Base-by-base conservation (phyloP, 92 coral and sea anemone genomes). In the Heliopora coerulea region DNA sequence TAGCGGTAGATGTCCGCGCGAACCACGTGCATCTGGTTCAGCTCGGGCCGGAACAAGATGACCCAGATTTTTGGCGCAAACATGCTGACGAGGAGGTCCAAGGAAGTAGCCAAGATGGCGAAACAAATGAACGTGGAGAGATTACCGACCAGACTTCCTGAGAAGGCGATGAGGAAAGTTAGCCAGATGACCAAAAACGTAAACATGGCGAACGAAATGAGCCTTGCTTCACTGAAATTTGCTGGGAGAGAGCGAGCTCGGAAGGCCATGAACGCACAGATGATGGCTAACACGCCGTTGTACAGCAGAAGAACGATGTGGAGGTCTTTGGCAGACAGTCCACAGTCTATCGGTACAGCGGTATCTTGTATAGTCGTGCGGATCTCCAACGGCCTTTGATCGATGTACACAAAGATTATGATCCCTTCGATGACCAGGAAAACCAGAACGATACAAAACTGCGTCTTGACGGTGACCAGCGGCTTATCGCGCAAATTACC, bases 151-250 rank as follows among this genome's bases (percentile, higher is more conserved):
- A 76, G 83, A 2, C 96, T 86, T 58, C 86, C 91, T 48, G 84
- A 84, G 81, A 82, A 95, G 9, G 83, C 76, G 62, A 89, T 90
- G 4, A 95, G 83, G 23, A 83, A 82, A n/a, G 86, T 80, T 1
- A 86, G 64, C 87, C 96, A 80, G 14, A 95, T 95, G 8, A 95
- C 91, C n/a, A 95, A 95, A 29, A 83, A 89, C 0, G 96, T 90
- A 50, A 95, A 95, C 96, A 95, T 90, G 0, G 99, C 85, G 37
- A 95, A 95, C 0, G 95, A 91, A n/a, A 95, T 95, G 73, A 85
- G 59, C 0, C 95, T 80, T 8, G 99, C 88, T 67, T 95, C 99
- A 86, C 87, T 95, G 75, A 95, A 95, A 54, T 95, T 90, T 59
- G 88, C 95, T 29, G 99, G 99, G 23, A 95, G 57, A 23, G 87